These are phyloP conservation scores for Mesorhabditis sp. DNA, from an alignment of 2,888 invertebrate species.

Conservation along the genomic window DNA sequence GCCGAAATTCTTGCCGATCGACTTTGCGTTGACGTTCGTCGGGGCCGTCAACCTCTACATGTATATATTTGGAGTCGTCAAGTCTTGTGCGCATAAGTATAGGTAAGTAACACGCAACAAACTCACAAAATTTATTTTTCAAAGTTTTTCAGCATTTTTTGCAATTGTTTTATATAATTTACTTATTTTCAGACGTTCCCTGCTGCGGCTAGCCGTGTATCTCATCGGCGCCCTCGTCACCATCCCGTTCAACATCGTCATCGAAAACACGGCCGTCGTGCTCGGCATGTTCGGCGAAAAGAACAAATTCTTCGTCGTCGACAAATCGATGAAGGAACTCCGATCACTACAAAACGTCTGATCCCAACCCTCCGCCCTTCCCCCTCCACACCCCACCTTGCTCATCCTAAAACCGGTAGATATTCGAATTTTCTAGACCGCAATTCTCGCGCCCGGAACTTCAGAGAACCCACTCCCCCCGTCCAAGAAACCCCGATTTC, in stretches of 20 bases:
- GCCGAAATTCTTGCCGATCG: constrained; percentile 72
- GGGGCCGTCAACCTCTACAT: constrained; percentile 92
- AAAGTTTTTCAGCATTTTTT: no score
- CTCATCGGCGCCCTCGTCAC: constrained; percentile 77
- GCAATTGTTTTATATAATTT: constrained; percentile 7
- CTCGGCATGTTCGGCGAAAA: constrained; percentile 91
- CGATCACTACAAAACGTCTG: not conserved
- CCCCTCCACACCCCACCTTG: no score
- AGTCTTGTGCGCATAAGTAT: constrained; percentile 75
- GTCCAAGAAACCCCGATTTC: no score
- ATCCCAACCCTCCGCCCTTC: no score
- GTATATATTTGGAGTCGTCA: constrained; percentile 95
- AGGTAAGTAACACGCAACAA: constrained; percentile 34
- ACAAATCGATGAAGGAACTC: constrained; percentile 72
- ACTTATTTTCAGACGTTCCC: constrained; percentile 40
- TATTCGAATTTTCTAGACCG: no score
- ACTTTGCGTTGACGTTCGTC: constrained; percentile 82
- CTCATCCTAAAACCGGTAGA: no score
- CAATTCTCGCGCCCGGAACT: no score
- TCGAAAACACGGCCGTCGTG: constrained; percentile 91
- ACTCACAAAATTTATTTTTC: no score
- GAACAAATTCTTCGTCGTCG: constrained; percentile 92
- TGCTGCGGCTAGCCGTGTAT: constrained; percentile 50
- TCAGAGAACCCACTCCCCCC: no score
- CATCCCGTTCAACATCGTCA: constrained; percentile 86